These are phyloP conservation scores for Cheiracanthium punctorium DNA, from an alignment of 2,888 invertebrate genomes.

Conservation along the genomic window DNA sequence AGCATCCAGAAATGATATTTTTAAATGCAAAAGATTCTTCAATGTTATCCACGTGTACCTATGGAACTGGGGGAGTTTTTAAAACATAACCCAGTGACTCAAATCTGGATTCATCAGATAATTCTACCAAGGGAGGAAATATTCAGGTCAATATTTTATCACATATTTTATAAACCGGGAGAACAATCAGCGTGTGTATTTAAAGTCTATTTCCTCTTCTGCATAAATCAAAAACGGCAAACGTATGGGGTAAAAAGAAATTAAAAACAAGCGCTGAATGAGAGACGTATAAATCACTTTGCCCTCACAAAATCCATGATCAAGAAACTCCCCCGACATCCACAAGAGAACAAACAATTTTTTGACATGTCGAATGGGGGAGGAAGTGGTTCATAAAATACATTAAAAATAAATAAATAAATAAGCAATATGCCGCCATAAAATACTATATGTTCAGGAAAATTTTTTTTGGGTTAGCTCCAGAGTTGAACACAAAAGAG, in stretches of 20 bases:
- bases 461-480: neutral
- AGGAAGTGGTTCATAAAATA: too few species aligned
- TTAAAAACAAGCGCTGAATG: neutral
- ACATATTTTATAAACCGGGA: neutral
- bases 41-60: too few species aligned
- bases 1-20: too few species aligned
- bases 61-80: too few species aligned
- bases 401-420: neutral
- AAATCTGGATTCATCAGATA: neutral
- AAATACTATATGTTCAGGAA: neutral
- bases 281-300: neutral
- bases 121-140: neutral
- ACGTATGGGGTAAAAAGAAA: neutral
- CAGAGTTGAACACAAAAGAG: neutral
- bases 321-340: neutral
- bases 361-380: too few species aligned
- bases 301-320: neutral
- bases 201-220: neutral
- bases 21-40: too few species aligned
- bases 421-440: constrained; percentile 8
- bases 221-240: neutral
- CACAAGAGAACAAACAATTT: too few species aligned
- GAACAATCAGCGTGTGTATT: neutral
- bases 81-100: neutral
- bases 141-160: neutral